Base-by-base conservation (phyloP, 2,888 invertebrate genomes). In the Xestobium rufovillosum region DNA sequence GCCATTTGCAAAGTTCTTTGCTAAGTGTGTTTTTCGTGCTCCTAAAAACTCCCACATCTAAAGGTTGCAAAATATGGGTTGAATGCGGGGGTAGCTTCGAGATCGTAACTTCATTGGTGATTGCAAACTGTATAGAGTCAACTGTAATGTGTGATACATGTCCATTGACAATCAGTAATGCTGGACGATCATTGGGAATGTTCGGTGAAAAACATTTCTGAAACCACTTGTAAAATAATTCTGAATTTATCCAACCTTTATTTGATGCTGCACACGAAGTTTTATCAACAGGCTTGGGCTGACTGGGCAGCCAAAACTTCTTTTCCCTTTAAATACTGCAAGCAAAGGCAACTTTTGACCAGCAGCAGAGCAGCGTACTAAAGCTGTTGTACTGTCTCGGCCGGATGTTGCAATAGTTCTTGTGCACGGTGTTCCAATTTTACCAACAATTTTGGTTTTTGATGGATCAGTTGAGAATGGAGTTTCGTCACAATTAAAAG, bases 401-500 rank as follows among this genome's bases (percentile, higher is more conserved):
- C 42, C 38, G 4, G 25, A 26, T 15, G 27, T 29, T 14, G 31
- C 29, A 34, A 26, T 39, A 14, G 26, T 36, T 38, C 36, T 36
- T 19, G 19, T 29, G 28, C 34, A 27, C 14, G 12, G 19, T 38
- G 28, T 13, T 23, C 31, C 36, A 14, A 29, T 37, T 26, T 25
- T 25, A 3, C 39, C 39, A 12, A 44, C 38, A 31, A 44, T 32
- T 34, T 39, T 44, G 11, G 39, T 44, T 34, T 44, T 39, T 14
- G 29, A 37, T 12, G 38, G 40, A 28, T 41, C 38, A 25, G n/a
- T 9, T 13, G 31, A 35, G n/a, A 35, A 29, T 9, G 17, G 9
- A 17, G 29, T 17, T 11, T 29, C 29, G 12, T 39, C 39, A 16
- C 39, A 39, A 13, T 39, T 39, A 15, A 30, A 39, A 3, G 14